A percentile compares a stretch with the other conserved stretches of the same genome.
phyloP scores from a whole-genome alignment of 30 jellyfish, hydroid and myxozoan species.

The Sanderia malayensis region DNA sequence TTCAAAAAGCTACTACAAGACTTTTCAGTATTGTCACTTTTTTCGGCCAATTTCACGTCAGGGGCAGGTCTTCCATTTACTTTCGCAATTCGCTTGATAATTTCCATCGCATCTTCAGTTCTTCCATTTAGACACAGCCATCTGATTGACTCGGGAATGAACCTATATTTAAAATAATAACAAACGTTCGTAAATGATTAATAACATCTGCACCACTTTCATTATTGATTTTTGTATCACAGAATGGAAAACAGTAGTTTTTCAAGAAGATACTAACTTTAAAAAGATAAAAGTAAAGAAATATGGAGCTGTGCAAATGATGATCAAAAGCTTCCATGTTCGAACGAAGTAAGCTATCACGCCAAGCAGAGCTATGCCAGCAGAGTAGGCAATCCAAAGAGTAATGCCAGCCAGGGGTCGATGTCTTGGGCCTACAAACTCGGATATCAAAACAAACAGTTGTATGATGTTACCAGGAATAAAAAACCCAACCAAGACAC shows the following conservation, averaged over 20 bases:
- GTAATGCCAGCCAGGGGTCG: conserved; percentile 86
- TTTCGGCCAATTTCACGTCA: conserved; percentile 8
- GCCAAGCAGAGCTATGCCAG: conserved; percentile 70
- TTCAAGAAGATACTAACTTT: conserved; percentile 50
- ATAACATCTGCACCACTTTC: no score
- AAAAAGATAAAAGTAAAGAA: conserved; percentile 39
- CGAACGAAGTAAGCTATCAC: conserved; percentile 65
- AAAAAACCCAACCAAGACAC: conserved; percentile 78
- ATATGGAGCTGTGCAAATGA: conserved; percentile 76
- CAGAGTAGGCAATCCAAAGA: conserved; percentile 56
- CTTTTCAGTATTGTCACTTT: neutral
- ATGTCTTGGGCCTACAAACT: conserved; percentile 74
- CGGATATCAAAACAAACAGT: conserved; percentile 65
- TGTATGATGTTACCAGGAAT: conserved; percentile 67
- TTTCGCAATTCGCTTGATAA: conserved; percentile 54
- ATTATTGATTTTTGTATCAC: no score
- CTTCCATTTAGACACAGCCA: conserved; percentile 76
- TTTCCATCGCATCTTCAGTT: conserved; percentile 70
- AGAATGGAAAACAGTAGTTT: no score
- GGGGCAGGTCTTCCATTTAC: conserved; percentile 51
- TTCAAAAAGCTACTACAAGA: conserved; percentile 35
- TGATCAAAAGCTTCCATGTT: conserved; percentile 76
- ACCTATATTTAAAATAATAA: conserved; percentile 21
- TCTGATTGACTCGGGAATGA: conserved; percentile 83
- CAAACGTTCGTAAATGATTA: conserved; percentile 33